Percentiles rank a stretch among this genome's conserved stretches.
phyloP scores from a whole-genome alignment of 2,113 vertebrate species.

The Chaenocephalus aceratus region DNA sequence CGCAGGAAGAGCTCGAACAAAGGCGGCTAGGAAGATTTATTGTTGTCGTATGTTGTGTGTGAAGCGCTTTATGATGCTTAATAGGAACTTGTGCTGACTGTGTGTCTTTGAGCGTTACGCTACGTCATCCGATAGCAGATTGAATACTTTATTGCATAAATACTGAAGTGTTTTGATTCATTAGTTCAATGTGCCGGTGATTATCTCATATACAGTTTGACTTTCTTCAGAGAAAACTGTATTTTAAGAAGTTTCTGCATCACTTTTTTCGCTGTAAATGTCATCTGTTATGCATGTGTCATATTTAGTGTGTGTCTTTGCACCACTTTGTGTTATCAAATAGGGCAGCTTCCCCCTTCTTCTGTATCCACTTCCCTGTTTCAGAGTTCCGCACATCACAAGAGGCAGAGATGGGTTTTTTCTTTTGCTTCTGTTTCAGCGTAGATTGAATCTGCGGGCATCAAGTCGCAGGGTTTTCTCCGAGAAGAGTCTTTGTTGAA shows the following conservation, averaged over 20 bases:
- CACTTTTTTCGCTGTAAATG: neutral
- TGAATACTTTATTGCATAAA: neutral
- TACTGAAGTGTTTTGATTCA: neutral
- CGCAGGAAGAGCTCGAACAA: neutral
- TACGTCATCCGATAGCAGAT: slow-evolving; percentile 1
- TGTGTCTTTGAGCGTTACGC: neutral
- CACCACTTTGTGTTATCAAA: slow-evolving; percentile 74
- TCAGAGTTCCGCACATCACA: slow-evolving; percentile 63
- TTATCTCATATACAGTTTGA: neutral
- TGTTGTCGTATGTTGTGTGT: too few species aligned
- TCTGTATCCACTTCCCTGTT: slow-evolving; percentile 84
- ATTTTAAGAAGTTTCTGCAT: neutral
- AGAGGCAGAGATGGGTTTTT: slow-evolving; percentile 10
- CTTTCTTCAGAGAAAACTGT: neutral
- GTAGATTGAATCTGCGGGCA: neutral
- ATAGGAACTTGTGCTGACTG: neutral
- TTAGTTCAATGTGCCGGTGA: neutral
- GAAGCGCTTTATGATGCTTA: neutral
- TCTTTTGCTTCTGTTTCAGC: slow-evolving; percentile 25
- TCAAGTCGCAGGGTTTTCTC: neutral
- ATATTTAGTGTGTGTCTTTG: slow-evolving; percentile 29
- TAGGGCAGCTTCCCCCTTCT: slow-evolving; percentile 81
- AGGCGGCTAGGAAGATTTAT: neutral
- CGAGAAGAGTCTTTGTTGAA: neutral
- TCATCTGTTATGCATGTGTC: slow-evolving; percentile 25